phyloP scores from a whole-genome alignment of 2,888 invertebrate genomes.

The Teleiodes luculella region DNA sequence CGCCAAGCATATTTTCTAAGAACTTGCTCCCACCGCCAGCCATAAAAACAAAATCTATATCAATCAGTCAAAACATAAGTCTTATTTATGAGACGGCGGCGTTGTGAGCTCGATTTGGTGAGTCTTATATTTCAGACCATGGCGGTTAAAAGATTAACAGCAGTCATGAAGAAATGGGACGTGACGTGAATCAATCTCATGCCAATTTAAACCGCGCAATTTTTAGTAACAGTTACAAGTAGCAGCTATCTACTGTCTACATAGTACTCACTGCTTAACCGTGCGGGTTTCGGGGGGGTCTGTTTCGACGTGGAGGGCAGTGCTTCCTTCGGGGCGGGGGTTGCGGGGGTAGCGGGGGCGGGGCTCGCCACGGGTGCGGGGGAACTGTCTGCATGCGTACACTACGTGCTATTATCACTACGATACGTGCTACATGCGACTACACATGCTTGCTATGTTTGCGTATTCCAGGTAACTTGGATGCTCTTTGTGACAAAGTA shows the following conservation, averaged over 20 bases:
- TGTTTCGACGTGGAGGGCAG: constrained; percentile 53
- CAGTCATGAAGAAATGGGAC: no score
- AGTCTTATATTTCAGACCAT: no score
- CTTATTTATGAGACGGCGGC: no score
- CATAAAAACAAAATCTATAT: no score
- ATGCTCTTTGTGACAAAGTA: no score
- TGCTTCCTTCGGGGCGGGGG: constrained; percentile 25
- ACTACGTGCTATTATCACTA: constrained; percentile 73
- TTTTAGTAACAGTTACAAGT: neutral
- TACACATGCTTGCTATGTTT: constrained; percentile 27
- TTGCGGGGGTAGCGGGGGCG: constrained; percentile 23
- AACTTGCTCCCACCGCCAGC: no score
- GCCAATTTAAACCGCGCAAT: neutral
- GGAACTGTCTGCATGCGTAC: constrained; percentile 67
- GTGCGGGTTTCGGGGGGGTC: constrained; percentile 70
- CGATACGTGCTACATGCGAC: constrained; percentile 45
- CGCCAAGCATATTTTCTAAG: no score
- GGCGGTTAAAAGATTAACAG: no score
- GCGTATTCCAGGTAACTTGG: constrained; percentile 8
- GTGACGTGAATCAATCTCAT: neutral
- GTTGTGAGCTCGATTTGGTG: no score
- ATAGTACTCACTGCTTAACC: constrained; percentile 68
- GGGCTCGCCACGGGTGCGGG: constrained; percentile 22
- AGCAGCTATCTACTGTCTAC: neutral
- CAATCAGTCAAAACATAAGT: no score